These are phyloP conservation scores for Leptinotarsa texana DNA, from an alignment of 1,140 invertebrate genomes.

Conservation along the genomic window DNA sequence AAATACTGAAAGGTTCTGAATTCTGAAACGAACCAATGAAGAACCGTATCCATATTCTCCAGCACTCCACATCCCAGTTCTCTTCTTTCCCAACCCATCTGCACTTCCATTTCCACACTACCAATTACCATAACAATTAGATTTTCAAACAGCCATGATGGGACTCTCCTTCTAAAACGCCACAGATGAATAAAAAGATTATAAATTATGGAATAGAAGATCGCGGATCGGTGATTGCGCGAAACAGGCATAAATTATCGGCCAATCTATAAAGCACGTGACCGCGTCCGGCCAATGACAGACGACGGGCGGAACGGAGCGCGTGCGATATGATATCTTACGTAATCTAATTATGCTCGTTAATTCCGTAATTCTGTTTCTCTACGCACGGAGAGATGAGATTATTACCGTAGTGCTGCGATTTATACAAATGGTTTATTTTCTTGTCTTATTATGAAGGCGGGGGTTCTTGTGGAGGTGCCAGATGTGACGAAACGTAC, in stretches of 20 bases:
- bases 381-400: neutral
- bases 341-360: neutral
- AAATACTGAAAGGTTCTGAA: too few relatives aligned
- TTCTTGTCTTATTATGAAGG: too few relatives aligned
- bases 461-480: too few relatives aligned
- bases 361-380: neutral
- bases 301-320: neutral
- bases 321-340: neutral
- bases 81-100: neutral
- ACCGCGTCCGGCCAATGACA: neutral
- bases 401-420: neutral
- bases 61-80: too few relatives aligned
- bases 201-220: conserved; percentile 4
- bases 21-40: too few relatives aligned
- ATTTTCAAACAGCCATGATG: conserved; percentile 5
- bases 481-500: too few relatives aligned
- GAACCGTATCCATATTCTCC: too few relatives aligned
- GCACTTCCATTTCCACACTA: neutral
- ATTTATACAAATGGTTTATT: neutral
- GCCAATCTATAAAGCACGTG: neutral
- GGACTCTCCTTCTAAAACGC: neutral
- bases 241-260: conserved; percentile 6
- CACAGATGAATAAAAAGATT: conserved; percentile 1
- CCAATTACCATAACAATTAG: neutral
- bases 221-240: neutral